Percentiles rank a stretch among this genome's conserved stretches.
Evolutionary conservation across 2,113 vertebrate species (phyloP).

Genomic region (Emydocephalus ijimae): DNA sequence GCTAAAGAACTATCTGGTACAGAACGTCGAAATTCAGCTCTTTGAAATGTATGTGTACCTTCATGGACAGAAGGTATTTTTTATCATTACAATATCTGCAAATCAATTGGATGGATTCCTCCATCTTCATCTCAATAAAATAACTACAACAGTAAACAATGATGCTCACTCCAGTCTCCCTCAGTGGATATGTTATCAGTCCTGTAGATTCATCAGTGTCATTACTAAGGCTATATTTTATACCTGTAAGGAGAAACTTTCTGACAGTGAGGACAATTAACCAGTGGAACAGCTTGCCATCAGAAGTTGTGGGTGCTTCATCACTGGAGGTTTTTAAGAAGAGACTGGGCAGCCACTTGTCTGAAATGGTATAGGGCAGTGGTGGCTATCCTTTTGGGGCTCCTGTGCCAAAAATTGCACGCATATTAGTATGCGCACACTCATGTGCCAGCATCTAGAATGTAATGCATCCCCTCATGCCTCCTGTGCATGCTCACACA

Average conservation of each 20-base stretch:
- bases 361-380: neutral
- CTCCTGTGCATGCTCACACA: too few relatives aligned
- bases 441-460: too few relatives aligned
- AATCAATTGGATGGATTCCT: neutral
- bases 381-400: too few relatives aligned
- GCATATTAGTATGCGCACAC: too few relatives aligned
- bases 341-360: neutral
- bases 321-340: neutral
- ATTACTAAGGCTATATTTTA: slow-evolving; percentile 50
- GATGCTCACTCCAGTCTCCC: slow-evolving; percentile 59
- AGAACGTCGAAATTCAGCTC: slow-evolving; percentile 58
- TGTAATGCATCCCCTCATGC: too few relatives aligned
- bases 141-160: slow-evolving; percentile 65
- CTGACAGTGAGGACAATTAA: neutral
- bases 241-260: neutral
- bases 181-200: slow-evolving; percentile 54
- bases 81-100: slow-evolving; percentile 56
- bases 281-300: neutral
- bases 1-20: neutral
- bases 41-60: slow-evolving; percentile 59
- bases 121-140: slow-evolving; percentile 37
- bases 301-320: neutral
- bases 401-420: too few relatives aligned
- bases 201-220: slow-evolving; percentile 42
- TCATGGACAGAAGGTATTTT: slow-evolving; percentile 62